phyloP scores from a whole-genome alignment of 2,888 invertebrate genomes.

The Apotomis turbidana region DNA sequence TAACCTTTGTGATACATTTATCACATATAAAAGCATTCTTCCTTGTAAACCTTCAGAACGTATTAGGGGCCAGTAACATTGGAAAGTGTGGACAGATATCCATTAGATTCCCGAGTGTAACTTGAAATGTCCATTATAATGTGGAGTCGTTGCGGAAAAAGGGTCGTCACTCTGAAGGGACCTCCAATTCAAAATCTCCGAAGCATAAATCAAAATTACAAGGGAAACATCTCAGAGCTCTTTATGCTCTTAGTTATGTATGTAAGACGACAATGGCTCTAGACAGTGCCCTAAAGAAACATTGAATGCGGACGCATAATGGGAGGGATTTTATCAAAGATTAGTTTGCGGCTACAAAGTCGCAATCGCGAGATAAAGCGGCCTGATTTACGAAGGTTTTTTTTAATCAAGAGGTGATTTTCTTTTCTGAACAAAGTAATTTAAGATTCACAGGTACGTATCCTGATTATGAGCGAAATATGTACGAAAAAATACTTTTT shows the following conservation, averaged over 20 bases:
- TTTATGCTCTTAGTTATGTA: conserved; percentile 31
- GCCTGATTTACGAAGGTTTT: conserved; percentile 3
- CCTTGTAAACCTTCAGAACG: conserved; percentile 1
- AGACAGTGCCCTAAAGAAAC: conserved; percentile 33
- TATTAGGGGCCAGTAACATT: conserved; percentile 11
- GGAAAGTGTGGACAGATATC: conserved; percentile 47
- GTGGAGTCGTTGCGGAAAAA: conserved; percentile 57
- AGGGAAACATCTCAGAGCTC: conserved; percentile 65
- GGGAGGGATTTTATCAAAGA: conserved; percentile 11
- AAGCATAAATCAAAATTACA: conserved; percentile 74
- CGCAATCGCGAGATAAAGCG: background rate
- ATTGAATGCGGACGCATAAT: conserved; percentile 13
- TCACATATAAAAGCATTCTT: conserved; percentile 1
- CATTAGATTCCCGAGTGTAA: conserved; percentile 50
- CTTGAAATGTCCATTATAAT: conserved; percentile 56
- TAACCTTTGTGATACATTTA: conserved; percentile 19
- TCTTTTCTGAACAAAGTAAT: background rate
- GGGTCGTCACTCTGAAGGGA: conserved; percentile 57
- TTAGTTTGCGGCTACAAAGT: conserved; percentile 10
- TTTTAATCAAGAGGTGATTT: conserved; percentile 16
- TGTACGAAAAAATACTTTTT: too few species aligned
- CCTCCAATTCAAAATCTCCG: conserved; percentile 56
- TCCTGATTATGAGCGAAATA: background rate
- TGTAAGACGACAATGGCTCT: conserved; percentile 24
- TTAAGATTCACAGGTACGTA: background rate